phyloP scores from a whole-genome alignment of 2,113 vertebrate genomes.

The Balaeniceps rex region DNA sequence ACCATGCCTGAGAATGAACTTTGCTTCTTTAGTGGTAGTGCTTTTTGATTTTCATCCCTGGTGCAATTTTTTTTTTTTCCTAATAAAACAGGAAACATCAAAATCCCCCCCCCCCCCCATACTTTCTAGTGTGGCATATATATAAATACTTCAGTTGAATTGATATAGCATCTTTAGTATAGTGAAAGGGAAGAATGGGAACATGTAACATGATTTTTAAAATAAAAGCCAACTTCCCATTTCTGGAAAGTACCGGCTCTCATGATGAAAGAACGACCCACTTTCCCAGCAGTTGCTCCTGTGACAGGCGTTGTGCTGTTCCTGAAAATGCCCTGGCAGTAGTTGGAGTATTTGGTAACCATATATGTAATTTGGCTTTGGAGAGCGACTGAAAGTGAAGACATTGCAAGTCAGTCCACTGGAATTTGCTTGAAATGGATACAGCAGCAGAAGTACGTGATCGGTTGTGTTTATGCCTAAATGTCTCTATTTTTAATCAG shows the following conservation, averaged over 20 bases:
- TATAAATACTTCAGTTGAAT: neutral
- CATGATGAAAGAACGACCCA: neutral
- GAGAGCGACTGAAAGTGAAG: neutral
- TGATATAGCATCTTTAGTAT: neutral
- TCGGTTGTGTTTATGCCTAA: neutral
- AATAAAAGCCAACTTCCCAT: neutral
- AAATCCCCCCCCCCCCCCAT: too few species aligned
- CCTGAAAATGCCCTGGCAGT: neutral
- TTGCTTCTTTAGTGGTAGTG: neutral
- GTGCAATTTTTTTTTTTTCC: neutral
- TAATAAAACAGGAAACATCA: neutral
- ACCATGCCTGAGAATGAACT: neutral
- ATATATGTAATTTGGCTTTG: conserved; percentile 10
- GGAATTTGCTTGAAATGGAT: conserved; percentile 50
- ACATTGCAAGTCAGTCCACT: neutral
- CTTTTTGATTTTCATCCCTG: neutral
- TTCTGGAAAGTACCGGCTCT: neutral
- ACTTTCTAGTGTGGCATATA: neutral
- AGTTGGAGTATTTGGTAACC: neutral
- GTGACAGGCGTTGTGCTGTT: neutral
- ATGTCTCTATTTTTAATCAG: neutral
- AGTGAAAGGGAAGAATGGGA: neutral
- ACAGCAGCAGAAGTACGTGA: neutral
- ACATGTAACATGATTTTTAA: neutral
- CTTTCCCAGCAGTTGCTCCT: neutral